phyloP scores from a whole-genome alignment of 2,888 invertebrate genomes.

The Monopis laevigella region DNA sequence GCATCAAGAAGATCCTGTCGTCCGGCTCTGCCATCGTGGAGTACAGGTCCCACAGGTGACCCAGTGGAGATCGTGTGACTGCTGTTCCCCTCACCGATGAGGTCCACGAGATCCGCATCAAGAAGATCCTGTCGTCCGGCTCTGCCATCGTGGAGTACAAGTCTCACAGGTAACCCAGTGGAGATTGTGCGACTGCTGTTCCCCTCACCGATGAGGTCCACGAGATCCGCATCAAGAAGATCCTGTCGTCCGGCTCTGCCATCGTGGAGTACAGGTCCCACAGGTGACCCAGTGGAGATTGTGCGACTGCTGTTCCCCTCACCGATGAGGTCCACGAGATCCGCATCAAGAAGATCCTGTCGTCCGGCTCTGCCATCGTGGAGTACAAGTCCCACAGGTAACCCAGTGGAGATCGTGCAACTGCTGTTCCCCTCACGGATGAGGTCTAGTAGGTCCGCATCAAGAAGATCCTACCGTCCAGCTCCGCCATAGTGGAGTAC shows the following conservation, averaged over 20 bases:
- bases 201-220: constrained; percentile 59
- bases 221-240: constrained; percentile 54
- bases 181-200: constrained; percentile 66
- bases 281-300: constrained; percentile 71
- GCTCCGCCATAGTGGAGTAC: constrained; percentile 79
- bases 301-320: constrained; percentile 61
- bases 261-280: constrained; percentile 79
- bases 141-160: constrained; percentile 80
- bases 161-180: constrained; percentile 70
- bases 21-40: constrained; percentile 76
- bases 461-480: constrained; percentile 44
- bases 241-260: constrained; percentile 64
- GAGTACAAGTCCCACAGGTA: constrained; percentile 78
- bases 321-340: constrained; percentile 59
- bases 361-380: constrained; percentile 72
- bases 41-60: constrained; percentile 74
- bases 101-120: constrained; percentile 54
- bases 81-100: constrained; percentile 64
- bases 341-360: constrained; percentile 48
- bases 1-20: constrained; percentile 47
- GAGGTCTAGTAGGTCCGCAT: constrained; percentile 58
- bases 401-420: constrained; percentile 60
- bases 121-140: constrained; percentile 50
- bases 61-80: constrained; percentile 68
- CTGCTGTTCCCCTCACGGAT: constrained; percentile 63